These are phyloP conservation scores for Thinocorus orbignyianus DNA, from an alignment of 2,113 vertebrate species.

Conservation along the genomic window DNA sequence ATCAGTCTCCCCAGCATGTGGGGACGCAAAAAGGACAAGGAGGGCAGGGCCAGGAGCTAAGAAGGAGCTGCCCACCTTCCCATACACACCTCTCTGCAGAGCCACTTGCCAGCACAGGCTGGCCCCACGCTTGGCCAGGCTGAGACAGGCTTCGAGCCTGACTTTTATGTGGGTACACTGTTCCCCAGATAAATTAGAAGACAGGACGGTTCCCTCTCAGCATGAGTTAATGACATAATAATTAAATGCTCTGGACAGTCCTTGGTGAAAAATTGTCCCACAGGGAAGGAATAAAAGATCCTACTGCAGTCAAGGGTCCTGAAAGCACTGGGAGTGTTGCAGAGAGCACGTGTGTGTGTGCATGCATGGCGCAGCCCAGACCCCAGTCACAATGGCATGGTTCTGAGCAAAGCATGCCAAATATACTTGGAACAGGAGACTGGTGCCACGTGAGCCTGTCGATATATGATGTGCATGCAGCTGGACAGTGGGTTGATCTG, in stretches of 20 bases:
- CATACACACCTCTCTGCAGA: background rate
- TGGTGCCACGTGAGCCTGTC: background rate
- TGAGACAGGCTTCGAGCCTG: background rate
- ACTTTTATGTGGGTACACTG: background rate
- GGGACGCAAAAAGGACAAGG: background rate
- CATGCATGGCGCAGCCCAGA: background rate
- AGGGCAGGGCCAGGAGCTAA: background rate
- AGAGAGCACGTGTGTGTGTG: background rate
- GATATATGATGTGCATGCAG: background rate
- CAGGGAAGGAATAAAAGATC: background rate
- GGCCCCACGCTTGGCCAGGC: rapidly evolving
- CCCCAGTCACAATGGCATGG: background rate
- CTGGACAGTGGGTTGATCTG: background rate
- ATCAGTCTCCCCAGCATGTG: background rate
- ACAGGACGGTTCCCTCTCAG: background rate
- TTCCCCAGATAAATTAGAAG: background rate
- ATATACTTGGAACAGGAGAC: constrained; percentile 40
- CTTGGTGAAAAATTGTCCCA: background rate
- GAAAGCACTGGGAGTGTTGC: rapidly evolving
- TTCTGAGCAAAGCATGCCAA: background rate
- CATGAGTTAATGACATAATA: background rate
- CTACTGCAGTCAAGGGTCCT: background rate
- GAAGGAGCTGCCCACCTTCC: background rate
- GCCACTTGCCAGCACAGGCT: rapidly evolving
- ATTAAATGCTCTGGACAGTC: background rate